phyloP scores from a whole-genome alignment of 2,113 vertebrate species.

The Antidorcas marsupialis region DNA sequence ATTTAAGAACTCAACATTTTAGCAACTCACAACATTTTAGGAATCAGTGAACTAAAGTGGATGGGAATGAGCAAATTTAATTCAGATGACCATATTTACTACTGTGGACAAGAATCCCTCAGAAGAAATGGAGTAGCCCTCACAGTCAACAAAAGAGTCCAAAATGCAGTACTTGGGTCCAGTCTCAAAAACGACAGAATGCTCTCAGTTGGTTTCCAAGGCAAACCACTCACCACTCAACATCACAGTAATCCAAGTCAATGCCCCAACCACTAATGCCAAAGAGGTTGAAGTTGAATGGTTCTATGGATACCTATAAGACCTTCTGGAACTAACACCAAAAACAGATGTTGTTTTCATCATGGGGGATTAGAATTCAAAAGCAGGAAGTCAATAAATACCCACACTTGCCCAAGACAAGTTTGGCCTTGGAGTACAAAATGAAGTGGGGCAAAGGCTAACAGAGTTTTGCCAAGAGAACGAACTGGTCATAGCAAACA shows the following conservation, averaged over 20 bases:
- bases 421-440: background rate
- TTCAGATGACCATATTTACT: background rate
- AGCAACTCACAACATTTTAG: background rate
- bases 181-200: background rate
- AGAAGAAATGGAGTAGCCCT: background rate
- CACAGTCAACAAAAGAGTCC: background rate
- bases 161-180: background rate
- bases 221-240: background rate
- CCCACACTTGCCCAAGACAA: background rate
- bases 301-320: background rate
- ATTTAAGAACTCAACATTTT: background rate
- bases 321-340: background rate
- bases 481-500: background rate
- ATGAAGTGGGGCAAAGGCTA: background rate
- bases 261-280: background rate
- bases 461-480: background rate
- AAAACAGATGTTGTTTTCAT: background rate
- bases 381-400: background rate
- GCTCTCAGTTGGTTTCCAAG: background rate
- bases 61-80: background rate
- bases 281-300: background rate
- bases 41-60: background rate
- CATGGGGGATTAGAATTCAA: background rate
- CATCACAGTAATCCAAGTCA: background rate
- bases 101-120: background rate